These are phyloP conservation scores for Malurus leucopterus DNA, from an alignment of 2,797 vertebrate species.

Conservation along the genomic window DNA sequence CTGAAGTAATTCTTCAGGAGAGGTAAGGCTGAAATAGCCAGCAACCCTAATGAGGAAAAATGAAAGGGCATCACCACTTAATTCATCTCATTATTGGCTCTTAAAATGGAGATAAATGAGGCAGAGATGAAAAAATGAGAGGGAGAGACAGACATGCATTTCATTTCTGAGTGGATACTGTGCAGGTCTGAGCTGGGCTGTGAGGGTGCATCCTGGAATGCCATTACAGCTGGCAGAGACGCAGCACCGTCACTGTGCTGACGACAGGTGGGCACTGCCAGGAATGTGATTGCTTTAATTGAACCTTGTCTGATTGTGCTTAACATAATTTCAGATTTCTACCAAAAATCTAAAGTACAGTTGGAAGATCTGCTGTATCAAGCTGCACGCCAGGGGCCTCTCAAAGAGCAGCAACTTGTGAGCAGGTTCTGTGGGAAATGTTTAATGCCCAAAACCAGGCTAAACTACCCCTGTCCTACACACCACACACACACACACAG, in stretches of 20 bases:
- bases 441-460: background rate
- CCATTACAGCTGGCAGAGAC: background rate
- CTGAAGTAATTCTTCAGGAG: constrained; percentile 40
- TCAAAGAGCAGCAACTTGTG: background rate
- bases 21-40: constrained; percentile 19
- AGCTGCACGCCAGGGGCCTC: background rate
- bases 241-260: background rate
- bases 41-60: constrained; percentile 55
- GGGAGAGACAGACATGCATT: background rate
- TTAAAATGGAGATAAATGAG: constrained; percentile 58
- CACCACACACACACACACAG: background rate
- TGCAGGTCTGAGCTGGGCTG: background rate
- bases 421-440: background rate
- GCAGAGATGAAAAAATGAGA: background rate
- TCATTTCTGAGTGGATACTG: background rate
- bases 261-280: accelerated
- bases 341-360: background rate
- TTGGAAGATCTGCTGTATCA: background rate
- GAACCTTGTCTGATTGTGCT: background rate
- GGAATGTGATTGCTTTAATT: background rate
- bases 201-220: background rate
- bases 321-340: background rate
- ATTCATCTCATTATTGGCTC: constrained; percentile 50
- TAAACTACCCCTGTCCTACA: background rate
- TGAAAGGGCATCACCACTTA: constrained; percentile 41